Evolutionary conservation across 1,140 invertebrate species (phyloP).

Genomic region (Meloidogyne floridensis): DNA sequence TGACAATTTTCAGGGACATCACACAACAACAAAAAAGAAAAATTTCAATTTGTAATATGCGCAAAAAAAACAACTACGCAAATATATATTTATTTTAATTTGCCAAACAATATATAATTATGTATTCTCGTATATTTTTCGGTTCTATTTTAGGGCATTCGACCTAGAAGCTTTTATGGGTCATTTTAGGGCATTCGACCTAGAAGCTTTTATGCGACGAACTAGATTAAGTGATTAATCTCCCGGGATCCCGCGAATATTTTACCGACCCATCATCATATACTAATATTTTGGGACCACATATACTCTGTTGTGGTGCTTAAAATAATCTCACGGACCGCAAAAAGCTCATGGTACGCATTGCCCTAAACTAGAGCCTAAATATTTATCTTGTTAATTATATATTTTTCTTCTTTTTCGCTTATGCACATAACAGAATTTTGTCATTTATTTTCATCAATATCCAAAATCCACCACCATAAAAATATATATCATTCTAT

Average conservation of each 20-base stretch:
- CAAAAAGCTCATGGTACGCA: too few species aligned
- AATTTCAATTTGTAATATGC: slow-evolving; percentile 5
- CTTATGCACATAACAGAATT: slow-evolving; percentile 4
- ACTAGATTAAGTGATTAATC: too few species aligned
- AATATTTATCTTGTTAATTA: background rate
- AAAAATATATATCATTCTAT: background rate
- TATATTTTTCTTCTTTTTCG: background rate
- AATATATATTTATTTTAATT: background rate
- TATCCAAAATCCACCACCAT: background rate
- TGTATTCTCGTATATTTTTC: background rate
- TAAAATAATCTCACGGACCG: too few species aligned
- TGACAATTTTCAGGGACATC: background rate
- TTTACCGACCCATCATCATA: too few species aligned
- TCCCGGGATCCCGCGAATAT: too few species aligned
- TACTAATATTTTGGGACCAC: too few species aligned
- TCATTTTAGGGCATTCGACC: too few species aligned
- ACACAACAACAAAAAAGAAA: background rate
- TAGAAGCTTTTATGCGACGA: too few species aligned
- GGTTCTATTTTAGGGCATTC: too few species aligned
- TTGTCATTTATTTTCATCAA: background rate
- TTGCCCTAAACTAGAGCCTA: too few species aligned
- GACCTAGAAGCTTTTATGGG: too few species aligned
- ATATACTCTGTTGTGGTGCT: too few species aligned
- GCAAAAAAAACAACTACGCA: background rate
- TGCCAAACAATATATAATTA: background rate